A percentile compares a stretch with the other conserved stretches of the same genome.
Evolutionary conservation across 1,140 invertebrate genomes (phyloP).

Genomic region (Hycleus cichorii): DNA sequence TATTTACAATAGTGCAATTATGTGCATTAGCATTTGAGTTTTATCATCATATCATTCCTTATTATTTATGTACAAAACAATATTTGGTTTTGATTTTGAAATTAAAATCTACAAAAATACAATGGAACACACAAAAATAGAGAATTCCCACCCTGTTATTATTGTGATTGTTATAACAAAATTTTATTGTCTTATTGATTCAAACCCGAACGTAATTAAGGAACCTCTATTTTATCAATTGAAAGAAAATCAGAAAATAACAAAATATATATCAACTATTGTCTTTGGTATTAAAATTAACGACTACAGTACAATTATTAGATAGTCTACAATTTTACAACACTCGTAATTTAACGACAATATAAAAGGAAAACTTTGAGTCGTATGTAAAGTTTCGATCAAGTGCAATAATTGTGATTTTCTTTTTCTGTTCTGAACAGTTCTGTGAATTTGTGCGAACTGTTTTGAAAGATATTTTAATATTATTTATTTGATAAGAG

Average conservation of each 20-base stretch:
- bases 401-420: constrained; percentile 2
- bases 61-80: constrained; percentile 12
- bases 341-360: too few species aligned
- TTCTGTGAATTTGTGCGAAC: constrained; percentile 7
- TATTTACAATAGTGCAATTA: constrained; percentile 23
- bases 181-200: constrained; percentile 6
- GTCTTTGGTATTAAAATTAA: too few species aligned
- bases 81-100: not conserved
- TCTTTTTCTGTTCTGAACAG: constrained; percentile 5
- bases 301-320: too few species aligned
- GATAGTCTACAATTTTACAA: too few species aligned
- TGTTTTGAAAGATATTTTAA: constrained; percentile 11
- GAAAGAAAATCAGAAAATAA: not conserved
- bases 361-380: constrained; percentile 7
- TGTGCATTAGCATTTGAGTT: constrained; percentile 15
- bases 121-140: constrained; percentile 3
- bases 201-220: not conserved
- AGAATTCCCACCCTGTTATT: constrained; percentile 19
- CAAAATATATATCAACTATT: not conserved
- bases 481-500: too few species aligned
- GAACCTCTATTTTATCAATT: constrained; percentile 11
- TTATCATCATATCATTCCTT: constrained; percentile 10
- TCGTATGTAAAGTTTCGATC: constrained; percentile 10
- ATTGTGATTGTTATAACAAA: not conserved
- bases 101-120: not conserved